A percentile compares a stretch with the other conserved stretches of the same genome.
Evolutionary conservation across 2,888 invertebrate genomes (phyloP).

Genomic region (Parnassius smintheus): DNA sequence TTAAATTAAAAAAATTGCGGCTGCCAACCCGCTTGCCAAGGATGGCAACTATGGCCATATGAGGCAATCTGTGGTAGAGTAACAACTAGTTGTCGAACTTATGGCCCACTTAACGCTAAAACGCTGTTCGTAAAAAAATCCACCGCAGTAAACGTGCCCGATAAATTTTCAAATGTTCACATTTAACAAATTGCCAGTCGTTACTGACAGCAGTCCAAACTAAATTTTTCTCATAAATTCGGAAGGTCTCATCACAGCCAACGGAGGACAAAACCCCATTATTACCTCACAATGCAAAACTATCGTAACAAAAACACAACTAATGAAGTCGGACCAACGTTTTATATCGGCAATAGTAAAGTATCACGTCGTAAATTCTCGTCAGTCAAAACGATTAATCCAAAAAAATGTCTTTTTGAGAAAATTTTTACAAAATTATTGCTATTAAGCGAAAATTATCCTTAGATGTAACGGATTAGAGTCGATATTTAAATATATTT

Average conservation of each 20-base stretch:
- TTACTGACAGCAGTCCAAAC: slow-evolving; percentile 3
- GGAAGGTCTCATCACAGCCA: slow-evolving; percentile 62
- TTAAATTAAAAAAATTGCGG: no score
- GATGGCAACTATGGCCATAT: no score
- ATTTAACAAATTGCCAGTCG: background rate
- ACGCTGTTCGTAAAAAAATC: no score
- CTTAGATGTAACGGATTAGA: background rate
- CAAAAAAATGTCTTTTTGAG: slow-evolving; percentile 55
- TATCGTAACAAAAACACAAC: slow-evolving; percentile 59
- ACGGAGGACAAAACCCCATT: slow-evolving; percentile 49
- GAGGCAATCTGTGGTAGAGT: no score
- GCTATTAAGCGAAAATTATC: background rate
- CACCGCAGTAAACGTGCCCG: no score
- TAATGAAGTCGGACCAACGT: slow-evolving; percentile 70
- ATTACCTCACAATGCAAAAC: slow-evolving; percentile 56
- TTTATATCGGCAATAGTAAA: slow-evolving; percentile 68
- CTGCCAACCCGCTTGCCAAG: no score
- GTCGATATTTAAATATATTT: background rate
- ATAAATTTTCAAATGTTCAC: background rate
- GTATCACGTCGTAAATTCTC: slow-evolving; percentile 78
- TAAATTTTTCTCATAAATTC: slow-evolving; percentile 44
- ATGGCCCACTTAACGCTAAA: no score
- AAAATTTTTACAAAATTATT: slow-evolving; percentile 30
- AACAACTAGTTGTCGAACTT: no score
- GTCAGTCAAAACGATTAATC: slow-evolving; percentile 73